Evolutionary conservation across 2,797 vertebrate genomes (phyloP).

Genomic region (Gastrophryne carolinensis): DNA sequence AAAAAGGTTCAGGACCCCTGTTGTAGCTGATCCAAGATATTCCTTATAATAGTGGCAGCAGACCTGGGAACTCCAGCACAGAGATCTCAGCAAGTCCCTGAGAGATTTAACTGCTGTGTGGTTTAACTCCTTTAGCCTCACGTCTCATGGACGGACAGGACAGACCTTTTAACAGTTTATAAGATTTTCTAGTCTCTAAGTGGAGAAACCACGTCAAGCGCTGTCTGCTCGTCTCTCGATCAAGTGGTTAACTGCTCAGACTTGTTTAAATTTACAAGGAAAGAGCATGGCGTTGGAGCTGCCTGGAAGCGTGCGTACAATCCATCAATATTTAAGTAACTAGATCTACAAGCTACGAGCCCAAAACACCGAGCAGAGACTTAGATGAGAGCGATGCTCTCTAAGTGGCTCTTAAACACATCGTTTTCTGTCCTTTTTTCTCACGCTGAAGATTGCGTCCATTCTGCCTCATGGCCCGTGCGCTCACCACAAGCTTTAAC

Average conservation of each 20-base stretch:
- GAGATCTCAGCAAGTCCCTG: no score
- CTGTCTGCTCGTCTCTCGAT: neutral
- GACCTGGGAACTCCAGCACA: no score
- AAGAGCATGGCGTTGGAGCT: conserved; percentile 11
- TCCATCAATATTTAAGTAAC: conserved; percentile 54
- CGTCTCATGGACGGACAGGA: no score
- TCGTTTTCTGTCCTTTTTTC: conserved; percentile 5
- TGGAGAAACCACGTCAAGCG: neutral
- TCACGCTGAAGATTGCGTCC: conserved; percentile 12
- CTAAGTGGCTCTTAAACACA: neutral
- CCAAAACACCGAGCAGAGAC: conserved; percentile 33
- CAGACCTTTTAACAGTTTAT: no score
- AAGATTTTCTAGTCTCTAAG: neutral
- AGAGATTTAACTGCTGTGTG: no score
- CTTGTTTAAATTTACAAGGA: conserved; percentile 30
- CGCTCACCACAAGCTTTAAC: neutral
- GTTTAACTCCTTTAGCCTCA: no score
- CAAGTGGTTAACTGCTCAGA: conserved; percentile 34
- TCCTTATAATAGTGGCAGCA: no score
- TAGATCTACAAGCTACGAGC: conserved; percentile 46
- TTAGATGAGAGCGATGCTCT: conserved; percentile 3
- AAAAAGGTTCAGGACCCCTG: no score
- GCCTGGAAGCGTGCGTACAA: conserved; percentile 42
- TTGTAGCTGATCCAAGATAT: no score
- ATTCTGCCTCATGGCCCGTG: neutral